A percentile compares a stretch with the other conserved stretches of the same genome.
These are phyloP conservation scores for Bradypodion pumilum DNA, from an alignment of 2,797 vertebrate genomes.

Conservation along the genomic window DNA sequence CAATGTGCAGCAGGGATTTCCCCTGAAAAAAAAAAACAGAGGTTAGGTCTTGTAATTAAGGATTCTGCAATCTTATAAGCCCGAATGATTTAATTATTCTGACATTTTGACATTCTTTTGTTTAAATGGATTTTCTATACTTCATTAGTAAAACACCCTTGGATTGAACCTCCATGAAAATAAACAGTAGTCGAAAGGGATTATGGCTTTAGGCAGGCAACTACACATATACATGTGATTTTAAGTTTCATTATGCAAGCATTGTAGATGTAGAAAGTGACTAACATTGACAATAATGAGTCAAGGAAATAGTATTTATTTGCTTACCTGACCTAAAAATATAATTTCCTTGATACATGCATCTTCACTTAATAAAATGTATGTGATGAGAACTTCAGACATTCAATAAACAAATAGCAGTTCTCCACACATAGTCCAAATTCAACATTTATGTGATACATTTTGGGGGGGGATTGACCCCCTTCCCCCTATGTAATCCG, in stretches of 20 bases:
- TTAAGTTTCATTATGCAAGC: not conserved
- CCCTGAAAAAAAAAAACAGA: not conserved
- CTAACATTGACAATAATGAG: not conserved
- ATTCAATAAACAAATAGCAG: not conserved
- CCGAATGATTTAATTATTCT: slow-evolving; percentile 9
- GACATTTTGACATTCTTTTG: slow-evolving; percentile 26
- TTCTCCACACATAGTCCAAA: not conserved
- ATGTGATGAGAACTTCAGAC: not conserved
- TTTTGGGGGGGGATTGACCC: too few species aligned
- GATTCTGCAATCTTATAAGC: slow-evolving; percentile 6
- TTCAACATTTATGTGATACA: too few species aligned
- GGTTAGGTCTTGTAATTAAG: slow-evolving; percentile 10
- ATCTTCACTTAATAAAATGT: not conserved
- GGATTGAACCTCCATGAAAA: not conserved
- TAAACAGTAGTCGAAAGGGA: not conserved
- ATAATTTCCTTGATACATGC: not conserved
- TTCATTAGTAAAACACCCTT: not conserved
- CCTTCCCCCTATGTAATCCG: too few species aligned
- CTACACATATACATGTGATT: not conserved
- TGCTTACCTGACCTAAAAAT: not conserved
- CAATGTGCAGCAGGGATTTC: slow-evolving; percentile 21
- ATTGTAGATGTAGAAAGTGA: not conserved
- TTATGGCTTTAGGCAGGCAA: not conserved
- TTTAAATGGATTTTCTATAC: slow-evolving; percentile 16
- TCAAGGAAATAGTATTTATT: not conserved